A percentile compares a stretch with the other conserved stretches of the same genome.
phyloP scores from a whole-genome alignment of 2,888 invertebrate species.

The Polymixis lichenea region DNA sequence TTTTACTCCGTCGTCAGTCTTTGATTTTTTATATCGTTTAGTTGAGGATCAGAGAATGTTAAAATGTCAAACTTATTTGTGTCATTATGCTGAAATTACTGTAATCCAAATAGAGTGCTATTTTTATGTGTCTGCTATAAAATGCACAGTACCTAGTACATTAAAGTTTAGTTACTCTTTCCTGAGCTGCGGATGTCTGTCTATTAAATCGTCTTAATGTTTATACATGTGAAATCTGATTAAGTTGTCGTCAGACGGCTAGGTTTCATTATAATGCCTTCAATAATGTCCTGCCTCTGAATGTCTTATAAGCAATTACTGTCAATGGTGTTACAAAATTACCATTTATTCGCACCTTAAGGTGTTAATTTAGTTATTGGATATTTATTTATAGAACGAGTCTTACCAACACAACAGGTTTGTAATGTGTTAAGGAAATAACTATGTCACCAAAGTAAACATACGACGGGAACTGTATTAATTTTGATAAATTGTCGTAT shows the following conservation, averaged over 20 bases:
- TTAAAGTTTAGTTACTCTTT: conserved; percentile 43
- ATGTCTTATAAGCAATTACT: conserved; percentile 75
- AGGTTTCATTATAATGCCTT: conserved; percentile 67
- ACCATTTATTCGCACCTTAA: conserved; percentile 76
- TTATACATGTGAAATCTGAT: conserved; percentile 62
- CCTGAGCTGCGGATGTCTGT: conserved; percentile 26
- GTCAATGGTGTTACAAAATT: conserved; percentile 75
- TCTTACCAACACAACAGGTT: conserved; percentile 75
- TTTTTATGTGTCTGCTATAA: conserved; percentile 29
- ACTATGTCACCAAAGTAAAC: conserved; percentile 74
- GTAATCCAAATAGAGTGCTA: conserved; percentile 2
- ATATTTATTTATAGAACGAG: conserved; percentile 76
- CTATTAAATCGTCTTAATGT: conserved; percentile 47
- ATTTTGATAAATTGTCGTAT: conserved; percentile 74
- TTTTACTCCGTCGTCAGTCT: conserved; percentile 19
- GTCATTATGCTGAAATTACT: conserved; percentile 17
- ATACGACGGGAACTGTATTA: conserved; percentile 70
- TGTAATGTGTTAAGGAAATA: conserved; percentile 70
- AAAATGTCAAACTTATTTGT: conserved; percentile 18
- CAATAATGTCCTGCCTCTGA: conserved; percentile 67
- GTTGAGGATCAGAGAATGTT: neutral
- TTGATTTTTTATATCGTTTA: neutral
- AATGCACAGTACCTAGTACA: neutral
- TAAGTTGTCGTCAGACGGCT: conserved; percentile 70
- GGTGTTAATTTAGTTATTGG: conserved; percentile 81